A percentile compares a stretch with the other conserved stretches of the same genome.
phyloP scores from a whole-genome alignment of 2,888 invertebrate species.

The Mylabris sibirica region DNA sequence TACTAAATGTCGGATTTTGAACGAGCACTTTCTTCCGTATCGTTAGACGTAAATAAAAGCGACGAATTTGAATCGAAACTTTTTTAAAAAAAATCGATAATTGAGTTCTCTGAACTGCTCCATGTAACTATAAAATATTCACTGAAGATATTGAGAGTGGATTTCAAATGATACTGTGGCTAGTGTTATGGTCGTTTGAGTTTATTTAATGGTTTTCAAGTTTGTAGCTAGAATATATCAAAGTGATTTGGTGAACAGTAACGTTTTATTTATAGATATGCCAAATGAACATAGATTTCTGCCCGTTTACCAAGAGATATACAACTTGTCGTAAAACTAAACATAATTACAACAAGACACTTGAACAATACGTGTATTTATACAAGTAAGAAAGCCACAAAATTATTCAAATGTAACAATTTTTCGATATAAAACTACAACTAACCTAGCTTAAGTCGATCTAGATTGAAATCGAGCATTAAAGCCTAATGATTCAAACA shows the following conservation, averaged over 20 bases:
- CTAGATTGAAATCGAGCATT: constrained; percentile 35
- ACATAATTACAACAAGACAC: constrained; percentile 38
- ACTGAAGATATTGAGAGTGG: not conserved
- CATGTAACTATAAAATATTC: not conserved
- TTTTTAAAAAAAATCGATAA: not conserved
- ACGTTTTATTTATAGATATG: constrained; percentile 8
- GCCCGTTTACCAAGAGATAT: constrained; percentile 32
- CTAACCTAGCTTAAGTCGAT: constrained; percentile 41
- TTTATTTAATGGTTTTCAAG: constrained; percentile 4
- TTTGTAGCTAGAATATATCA: not conserved
- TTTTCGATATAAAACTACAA: constrained; percentile 30
- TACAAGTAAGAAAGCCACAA: constrained; percentile 38
- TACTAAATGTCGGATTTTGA: constrained; percentile 35
- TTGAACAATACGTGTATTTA: constrained; percentile 16
- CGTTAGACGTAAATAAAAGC: constrained; percentile 43
- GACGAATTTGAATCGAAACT: constrained; percentile 28
- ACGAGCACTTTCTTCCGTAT: constrained; percentile 43
- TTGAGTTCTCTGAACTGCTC: not conserved
- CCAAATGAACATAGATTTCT: not conserved
- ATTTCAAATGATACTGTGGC: constrained; percentile 3
- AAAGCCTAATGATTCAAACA: constrained; percentile 54
- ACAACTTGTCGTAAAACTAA: constrained; percentile 41
- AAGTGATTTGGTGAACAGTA: constrained; percentile 2
- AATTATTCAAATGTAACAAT: constrained; percentile 37
- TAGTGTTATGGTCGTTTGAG: not conserved